phyloP scores from a whole-genome alignment of 1,140 invertebrate species.

The Gryllus bimaculatus region DNA sequence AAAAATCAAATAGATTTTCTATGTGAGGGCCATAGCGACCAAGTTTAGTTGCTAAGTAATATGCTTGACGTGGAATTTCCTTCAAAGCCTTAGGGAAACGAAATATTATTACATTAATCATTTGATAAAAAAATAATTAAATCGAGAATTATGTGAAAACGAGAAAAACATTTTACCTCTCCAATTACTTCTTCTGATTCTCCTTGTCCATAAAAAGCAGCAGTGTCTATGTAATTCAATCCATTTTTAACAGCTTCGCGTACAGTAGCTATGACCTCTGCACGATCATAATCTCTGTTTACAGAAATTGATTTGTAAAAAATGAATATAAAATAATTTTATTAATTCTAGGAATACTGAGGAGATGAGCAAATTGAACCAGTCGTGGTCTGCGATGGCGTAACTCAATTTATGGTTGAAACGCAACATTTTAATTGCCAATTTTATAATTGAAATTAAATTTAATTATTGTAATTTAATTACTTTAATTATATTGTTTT shows the following conservation, averaged over 20 bases:
- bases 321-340: too few relatives aligned
- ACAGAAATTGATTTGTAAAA: too few relatives aligned
- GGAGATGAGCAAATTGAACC: too few relatives aligned
- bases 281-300: slow-evolving; percentile 29
- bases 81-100: slow-evolving; percentile 47
- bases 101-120: background rate
- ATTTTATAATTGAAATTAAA: too few relatives aligned
- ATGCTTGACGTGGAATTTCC: slow-evolving; percentile 67
- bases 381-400: too few relatives aligned
- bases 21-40: slow-evolving; percentile 43
- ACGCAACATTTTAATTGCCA: too few relatives aligned
- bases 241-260: slow-evolving; percentile 47
- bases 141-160: too few relatives aligned
- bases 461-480: too few relatives aligned
- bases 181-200: slow-evolving; percentile 70
- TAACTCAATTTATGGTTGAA: too few relatives aligned
- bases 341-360: too few relatives aligned
- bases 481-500: too few relatives aligned
- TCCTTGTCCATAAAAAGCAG: slow-evolving; percentile 85
- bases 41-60: slow-evolving; percentile 87
- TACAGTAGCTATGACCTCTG: slow-evolving; percentile 36
- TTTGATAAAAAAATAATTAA: background rate
- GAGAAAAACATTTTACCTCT: slow-evolving; percentile 25
- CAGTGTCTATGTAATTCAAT: slow-evolving; percentile 87
- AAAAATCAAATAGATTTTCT: slow-evolving; percentile 79